phyloP scores from a whole-genome alignment of 2,797 vertebrate species.

The Tapirus indicus region DNA sequence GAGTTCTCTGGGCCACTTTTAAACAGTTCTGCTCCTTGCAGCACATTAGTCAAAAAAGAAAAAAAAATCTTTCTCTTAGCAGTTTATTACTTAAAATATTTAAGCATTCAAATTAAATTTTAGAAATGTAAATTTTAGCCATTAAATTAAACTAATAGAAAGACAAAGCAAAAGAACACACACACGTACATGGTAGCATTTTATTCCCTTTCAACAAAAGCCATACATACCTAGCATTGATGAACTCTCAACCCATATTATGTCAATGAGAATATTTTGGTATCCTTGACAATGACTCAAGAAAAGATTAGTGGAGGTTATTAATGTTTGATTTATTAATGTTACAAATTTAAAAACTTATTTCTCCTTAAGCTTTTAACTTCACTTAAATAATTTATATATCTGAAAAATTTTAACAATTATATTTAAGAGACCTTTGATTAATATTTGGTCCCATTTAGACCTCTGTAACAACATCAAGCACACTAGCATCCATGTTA shows the following conservation, averaged over 20 bases:
- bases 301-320: neutral
- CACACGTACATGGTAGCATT: neutral
- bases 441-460: neutral
- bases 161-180: neutral
- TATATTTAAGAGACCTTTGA: neutral
- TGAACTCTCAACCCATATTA: neutral
- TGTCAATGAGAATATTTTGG: neutral
- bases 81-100: neutral
- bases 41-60: neutral
- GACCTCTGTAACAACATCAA: too few relatives aligned
- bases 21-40: neutral
- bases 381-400: conserved; percentile 44
- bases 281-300: neutral
- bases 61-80: neutral
- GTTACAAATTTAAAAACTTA: neutral
- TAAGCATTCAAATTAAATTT: conserved; percentile 4
- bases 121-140: conserved; percentile 2
- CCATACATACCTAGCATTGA: neutral
- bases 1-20: neutral
- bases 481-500: too few relatives aligned
- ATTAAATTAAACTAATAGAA: neutral
- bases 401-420: neutral
- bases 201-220: neutral
- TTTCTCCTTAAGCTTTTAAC: neutral
- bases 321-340: neutral